Evolutionary conservation across 1,140 invertebrate species (phyloP).

Genomic region (Phortica variegata): DNA sequence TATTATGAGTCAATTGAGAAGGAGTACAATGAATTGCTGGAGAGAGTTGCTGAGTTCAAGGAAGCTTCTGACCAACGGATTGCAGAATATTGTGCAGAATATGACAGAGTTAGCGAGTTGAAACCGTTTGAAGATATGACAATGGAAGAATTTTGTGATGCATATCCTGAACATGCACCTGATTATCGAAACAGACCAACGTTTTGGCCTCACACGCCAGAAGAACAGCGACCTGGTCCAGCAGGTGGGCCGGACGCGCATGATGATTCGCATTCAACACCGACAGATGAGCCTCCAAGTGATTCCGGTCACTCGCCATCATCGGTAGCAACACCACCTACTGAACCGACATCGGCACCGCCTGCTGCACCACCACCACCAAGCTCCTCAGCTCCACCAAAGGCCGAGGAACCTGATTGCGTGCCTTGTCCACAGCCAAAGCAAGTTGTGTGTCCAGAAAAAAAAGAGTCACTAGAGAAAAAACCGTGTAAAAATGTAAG

Average conservation of each 20-base stretch:
- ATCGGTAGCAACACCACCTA: background rate
- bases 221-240: constrained; percentile 58
- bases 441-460: too few relatives aligned
- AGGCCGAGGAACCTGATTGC: background rate
- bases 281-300: background rate
- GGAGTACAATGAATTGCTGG: constrained; percentile 12
- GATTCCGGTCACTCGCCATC: background rate
- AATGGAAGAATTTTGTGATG: constrained; percentile 76
- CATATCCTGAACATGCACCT: constrained; percentile 69
- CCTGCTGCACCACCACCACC: background rate
- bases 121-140: constrained; percentile 80
- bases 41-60: constrained; percentile 21
- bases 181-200: constrained; percentile 72
- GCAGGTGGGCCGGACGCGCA: constrained; percentile 6
- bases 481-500: too few relatives aligned
- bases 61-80: constrained; percentile 31
- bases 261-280: background rate
- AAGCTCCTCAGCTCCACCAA: too few relatives aligned
- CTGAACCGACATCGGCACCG: background rate
- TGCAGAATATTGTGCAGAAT: constrained; percentile 1
- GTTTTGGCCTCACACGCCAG: constrained; percentile 73
- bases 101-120: constrained; percentile 13
- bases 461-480: too few relatives aligned
- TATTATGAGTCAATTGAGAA: constrained; percentile 27
- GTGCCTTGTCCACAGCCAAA: too few relatives aligned